phyloP scores from a whole-genome alignment of 2,113 vertebrate genomes.

The Galbula dea region DNA sequence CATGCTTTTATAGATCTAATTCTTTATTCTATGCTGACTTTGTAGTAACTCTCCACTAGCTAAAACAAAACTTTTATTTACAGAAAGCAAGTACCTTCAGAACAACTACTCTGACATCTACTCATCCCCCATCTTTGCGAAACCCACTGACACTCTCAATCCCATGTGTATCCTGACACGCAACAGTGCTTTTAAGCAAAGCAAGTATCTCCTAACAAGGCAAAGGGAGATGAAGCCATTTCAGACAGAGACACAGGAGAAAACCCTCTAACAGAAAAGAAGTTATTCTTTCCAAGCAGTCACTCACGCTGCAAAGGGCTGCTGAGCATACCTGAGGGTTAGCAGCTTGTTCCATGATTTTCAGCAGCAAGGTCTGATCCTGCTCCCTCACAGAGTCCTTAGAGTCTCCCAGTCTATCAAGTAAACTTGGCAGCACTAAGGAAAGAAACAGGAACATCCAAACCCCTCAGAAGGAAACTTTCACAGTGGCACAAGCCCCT shows the following conservation, averaged over 20 bases:
- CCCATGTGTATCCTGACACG: neutral
- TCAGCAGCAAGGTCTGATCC: conserved; percentile 91
- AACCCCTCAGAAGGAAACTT: neutral
- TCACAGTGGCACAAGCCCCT: neutral
- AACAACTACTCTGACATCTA: neutral
- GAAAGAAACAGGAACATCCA: neutral
- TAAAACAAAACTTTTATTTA: neutral
- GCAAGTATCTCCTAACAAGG: neutral
- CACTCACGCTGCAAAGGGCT: neutral
- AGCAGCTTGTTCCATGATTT: conserved; percentile 95
- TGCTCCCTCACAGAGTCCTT: conserved; percentile 96
- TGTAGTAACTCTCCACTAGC: neutral
- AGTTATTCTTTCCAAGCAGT: neutral
- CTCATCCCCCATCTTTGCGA: neutral
- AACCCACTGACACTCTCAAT: neutral
- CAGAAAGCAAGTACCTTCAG: neutral
- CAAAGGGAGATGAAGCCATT: rapidly evolving
- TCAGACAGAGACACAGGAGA: neutral
- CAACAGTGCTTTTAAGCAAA: neutral
- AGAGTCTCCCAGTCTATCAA: conserved; percentile 93
- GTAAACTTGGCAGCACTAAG: conserved; percentile 92
- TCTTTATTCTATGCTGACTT: neutral
- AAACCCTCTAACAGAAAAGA: neutral
- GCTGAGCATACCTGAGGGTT: conserved; percentile 82
- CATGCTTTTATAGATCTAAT: neutral